Evolutionary conservation across 37 sponge, comb jelly and placozoan species (phyloP).

Genomic region (Spongilla lacustris): DNA sequence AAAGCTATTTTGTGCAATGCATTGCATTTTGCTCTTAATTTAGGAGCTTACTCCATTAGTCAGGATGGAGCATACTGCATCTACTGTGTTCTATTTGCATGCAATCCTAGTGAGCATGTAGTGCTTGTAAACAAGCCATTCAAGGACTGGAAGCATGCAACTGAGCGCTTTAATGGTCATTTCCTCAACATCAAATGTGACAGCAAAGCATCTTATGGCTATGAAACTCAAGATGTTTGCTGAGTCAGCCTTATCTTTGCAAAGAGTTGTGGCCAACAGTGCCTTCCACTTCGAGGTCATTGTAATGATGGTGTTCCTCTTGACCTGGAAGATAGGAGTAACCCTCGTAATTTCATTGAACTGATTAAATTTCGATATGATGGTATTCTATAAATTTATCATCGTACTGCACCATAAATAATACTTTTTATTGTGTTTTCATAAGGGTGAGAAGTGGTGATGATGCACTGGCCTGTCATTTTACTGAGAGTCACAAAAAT

Average conservation of each 20-base stretch:
- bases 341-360: constrained; percentile 6
- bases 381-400: too few relatives aligned
- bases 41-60: background rate
- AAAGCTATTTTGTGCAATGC: too few relatives aligned
- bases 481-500: constrained; percentile 11
- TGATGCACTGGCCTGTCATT: too few relatives aligned
- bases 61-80: constrained; percentile 16
- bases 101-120: background rate
- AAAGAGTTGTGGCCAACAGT: constrained; percentile 15
- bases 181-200: too few relatives aligned
- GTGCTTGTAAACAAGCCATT: background rate
- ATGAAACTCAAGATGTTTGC: background rate
- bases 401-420: too few relatives aligned
- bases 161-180: background rate
- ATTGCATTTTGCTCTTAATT: too few relatives aligned
- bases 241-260: background rate
- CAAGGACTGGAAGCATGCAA: background rate
- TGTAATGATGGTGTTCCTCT: constrained; percentile 2
- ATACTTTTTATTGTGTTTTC: too few relatives aligned
- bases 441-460: too few relatives aligned
- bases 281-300: constrained; percentile 26
- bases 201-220: too few relatives aligned
- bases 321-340: background rate
- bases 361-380: too few relatives aligned
- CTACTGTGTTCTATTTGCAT: background rate